These are phyloP conservation scores for Sebastes variabilis DNA, from an alignment of 2,797 vertebrate species.

Conservation along the genomic window DNA sequence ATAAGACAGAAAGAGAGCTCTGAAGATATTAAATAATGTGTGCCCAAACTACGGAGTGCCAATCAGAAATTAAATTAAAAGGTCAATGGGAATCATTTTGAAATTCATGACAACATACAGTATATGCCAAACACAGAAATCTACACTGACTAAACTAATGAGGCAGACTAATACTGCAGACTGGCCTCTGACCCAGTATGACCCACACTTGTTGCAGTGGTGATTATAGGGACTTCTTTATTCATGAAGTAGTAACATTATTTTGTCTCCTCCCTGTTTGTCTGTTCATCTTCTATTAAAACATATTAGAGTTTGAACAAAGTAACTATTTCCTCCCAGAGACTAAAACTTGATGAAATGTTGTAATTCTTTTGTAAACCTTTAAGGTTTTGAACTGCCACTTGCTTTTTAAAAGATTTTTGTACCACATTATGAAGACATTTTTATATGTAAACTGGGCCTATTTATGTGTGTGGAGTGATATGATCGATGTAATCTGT, in stretches of 20 bases:
- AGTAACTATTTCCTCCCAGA: not conserved
- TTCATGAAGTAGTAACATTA: not conserved
- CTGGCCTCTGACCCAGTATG: not conserved
- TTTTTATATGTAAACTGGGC: conserved; percentile 15
- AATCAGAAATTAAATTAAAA: not conserved
- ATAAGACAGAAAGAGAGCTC: not conserved
- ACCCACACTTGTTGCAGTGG: not conserved
- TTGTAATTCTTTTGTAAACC: conserved; percentile 15
- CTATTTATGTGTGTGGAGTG: conserved; percentile 37
- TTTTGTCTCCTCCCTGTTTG: not conserved
- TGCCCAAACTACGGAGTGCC: not conserved
- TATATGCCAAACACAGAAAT: not conserved
- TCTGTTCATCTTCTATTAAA: conserved; percentile 3
- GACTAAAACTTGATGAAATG: not conserved
- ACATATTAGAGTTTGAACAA: conserved; percentile 9
- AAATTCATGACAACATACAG: not conserved
- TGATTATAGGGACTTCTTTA: not conserved
- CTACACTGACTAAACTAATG: not conserved
- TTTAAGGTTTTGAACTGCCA: not conserved
- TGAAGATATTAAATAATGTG: not conserved
- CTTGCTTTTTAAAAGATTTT: conserved; percentile 18
- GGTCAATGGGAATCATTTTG: not conserved
- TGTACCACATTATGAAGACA: conserved; percentile 4
- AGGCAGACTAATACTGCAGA: not conserved
- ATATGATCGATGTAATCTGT: conserved; percentile 21